Conservation (phyloP, 2,888 invertebrate genomes). For the Eucriotettix oculatus region DNA sequence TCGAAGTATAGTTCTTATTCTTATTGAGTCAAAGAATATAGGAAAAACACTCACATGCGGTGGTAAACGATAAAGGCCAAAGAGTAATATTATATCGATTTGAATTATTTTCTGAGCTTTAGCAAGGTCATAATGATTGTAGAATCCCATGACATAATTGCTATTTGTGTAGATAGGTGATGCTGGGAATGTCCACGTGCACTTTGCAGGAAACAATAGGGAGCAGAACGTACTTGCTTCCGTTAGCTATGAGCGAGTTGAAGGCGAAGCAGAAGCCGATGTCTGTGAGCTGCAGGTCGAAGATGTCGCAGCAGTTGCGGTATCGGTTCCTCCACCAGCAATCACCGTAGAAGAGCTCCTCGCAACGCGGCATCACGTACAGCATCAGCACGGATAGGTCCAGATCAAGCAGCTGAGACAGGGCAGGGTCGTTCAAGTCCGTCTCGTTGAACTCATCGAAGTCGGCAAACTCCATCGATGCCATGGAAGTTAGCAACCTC, state of each 20-base stretch:
- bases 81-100: too few relatives aligned
- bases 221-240: neutral
- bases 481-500: slow-evolving; percentile 13
- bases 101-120: too few relatives aligned
- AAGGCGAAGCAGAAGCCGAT: slow-evolving; percentile 29
- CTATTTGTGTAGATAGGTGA: too few relatives aligned
- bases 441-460: slow-evolving; percentile 17
- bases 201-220: too few relatives aligned
- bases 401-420: slow-evolving; percentile 1
- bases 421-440: slow-evolving; percentile 8
- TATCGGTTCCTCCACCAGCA: slow-evolving; percentile 27
- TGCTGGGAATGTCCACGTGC: too few relatives aligned
- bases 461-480: slow-evolving; percentile 19
- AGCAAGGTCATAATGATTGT: too few relatives aligned
- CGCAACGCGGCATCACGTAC: slow-evolving; percentile 20
- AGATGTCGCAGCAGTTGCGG: slow-evolving; percentile 27
- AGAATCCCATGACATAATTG: too few relatives aligned
- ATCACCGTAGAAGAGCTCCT: slow-evolving; percentile 22
- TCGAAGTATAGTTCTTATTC: too few relatives aligned
- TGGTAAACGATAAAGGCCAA: too few relatives aligned
- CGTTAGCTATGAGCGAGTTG: slow-evolving; percentile 23
- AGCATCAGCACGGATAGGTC: neutral
- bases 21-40: too few relatives aligned
- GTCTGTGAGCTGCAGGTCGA: slow-evolving; percentile 28
- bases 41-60: too few relatives aligned